Conservation (phyloP, 2,888 invertebrate genomes). For the Athripsodes cinereus region DNA sequence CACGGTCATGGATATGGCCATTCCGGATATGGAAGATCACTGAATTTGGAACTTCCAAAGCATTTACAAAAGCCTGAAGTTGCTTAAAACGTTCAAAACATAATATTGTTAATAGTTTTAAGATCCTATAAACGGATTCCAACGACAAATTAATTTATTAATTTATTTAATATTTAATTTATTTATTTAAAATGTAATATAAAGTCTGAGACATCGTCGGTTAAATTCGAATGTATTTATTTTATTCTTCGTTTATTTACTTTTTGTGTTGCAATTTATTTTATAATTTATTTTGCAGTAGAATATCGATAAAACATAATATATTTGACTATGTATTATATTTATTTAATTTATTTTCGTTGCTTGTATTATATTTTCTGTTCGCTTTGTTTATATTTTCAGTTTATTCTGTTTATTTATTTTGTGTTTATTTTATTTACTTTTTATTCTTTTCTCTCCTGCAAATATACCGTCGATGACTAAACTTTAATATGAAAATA, state of each 20-base stretch:
- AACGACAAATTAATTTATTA: neutral
- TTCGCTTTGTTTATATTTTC: neutral
- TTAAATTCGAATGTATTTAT: neutral
- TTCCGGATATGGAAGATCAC: conserved; percentile 35
- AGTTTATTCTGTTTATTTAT: conserved; percentile 1
- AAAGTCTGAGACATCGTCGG: no score
- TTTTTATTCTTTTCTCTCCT: neutral
- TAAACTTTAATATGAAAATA: neutral
- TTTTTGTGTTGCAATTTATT: no score
- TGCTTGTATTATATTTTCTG: neutral
- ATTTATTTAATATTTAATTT: neutral
- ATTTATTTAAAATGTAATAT: no score
- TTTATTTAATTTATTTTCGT: conserved; percentile 1
- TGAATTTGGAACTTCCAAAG: conserved; percentile 32
- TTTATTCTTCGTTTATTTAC: neutral
- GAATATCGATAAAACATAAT: no score
- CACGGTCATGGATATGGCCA: conserved; percentile 49
- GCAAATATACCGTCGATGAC: neutral
- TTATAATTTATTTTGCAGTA: no score
- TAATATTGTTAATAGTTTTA: no score
- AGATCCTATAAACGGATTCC: no score
- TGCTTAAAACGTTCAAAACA: neutral
- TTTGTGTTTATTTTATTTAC: neutral
- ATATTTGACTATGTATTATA: neutral
- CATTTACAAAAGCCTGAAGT: conserved; percentile 13